Evolutionary conservation across 2,797 vertebrate species (phyloP), one percentile per base, ranked within the genome.

Genomic region (Todus mexicanus): DNA sequence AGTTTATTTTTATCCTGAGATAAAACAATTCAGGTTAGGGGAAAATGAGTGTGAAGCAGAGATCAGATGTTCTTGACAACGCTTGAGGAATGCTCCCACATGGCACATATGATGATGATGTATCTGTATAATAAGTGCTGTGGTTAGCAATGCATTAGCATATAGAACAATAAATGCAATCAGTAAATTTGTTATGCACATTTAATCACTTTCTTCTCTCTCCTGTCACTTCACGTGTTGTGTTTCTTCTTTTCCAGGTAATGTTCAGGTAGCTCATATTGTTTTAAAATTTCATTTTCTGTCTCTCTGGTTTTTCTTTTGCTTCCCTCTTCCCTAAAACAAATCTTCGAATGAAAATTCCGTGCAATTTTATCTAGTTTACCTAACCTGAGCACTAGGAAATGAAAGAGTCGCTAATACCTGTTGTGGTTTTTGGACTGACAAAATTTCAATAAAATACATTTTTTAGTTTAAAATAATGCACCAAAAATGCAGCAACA

Each of bases 1-100:
- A 1, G 38, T 38, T 35, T 84, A 70, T 95, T 94, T 92, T 89
- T 94, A 95, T 90, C 69, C 47, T 60, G 77, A 45, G 29, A 29
- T 50, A 66, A 9, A 73, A 66, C 26, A 63, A 19, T 57, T 56
- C 4, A 12, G 59, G 54, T 48, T 7, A 29, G 60, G 72, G 56
- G 59, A 13, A 50, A 20, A 48, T 1, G 79, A 56, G 29, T 9
- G 13, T 18, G 70, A 65, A 53, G 54, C 11, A 4, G 69, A 68
- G 56, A 35, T 63, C 37, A 26, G 53, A 33, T 68, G 61, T 38
- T 68, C 65, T 45, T 53, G 45, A 15, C 33, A 45, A 65, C 31
- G 56, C 75, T 72, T 17, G 19, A 42, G 64, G 42, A 56, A 9
- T 7, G 33, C 45, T 45, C 47, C 15, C 50, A 35, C n/a, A 1